phyloP scores from a whole-genome alignment of 1,140 invertebrate species.

The Tribolium castaneum region DNA sequence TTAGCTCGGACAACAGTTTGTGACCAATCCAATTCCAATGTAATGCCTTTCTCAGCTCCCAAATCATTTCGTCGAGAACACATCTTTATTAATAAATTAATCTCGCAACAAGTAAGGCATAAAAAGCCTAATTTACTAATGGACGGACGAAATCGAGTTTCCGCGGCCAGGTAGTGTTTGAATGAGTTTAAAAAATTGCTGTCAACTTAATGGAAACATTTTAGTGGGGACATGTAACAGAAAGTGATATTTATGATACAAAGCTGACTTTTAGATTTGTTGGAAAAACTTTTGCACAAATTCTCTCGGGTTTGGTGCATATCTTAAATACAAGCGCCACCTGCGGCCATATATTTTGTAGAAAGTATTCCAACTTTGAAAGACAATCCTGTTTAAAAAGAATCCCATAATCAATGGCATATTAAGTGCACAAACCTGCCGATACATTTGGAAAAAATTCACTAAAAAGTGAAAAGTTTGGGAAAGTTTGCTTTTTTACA shows the following conservation, averaged over 20 bases:
- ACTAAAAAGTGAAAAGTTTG: conserved; percentile 1
- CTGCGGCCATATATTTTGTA: conserved; percentile 39
- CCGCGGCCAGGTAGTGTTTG: no score
- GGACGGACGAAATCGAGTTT: no score
- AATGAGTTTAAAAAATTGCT: background rate
- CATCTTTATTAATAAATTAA: conserved; percentile 36
- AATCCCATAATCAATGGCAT: conserved; percentile 33
- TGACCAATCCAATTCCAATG: conserved; percentile 24
- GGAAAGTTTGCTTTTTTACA: conserved; percentile 14
- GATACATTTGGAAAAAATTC: background rate
- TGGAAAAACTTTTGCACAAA: conserved; percentile 43
- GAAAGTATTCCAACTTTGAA: conserved; percentile 38
- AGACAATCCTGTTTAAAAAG: conserved; percentile 38
- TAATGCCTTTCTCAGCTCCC: conserved; percentile 22
- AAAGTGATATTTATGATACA: conserved; percentile 39
- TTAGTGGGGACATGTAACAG: conserved; percentile 9
- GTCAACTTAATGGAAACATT: background rate
- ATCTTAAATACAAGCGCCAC: conserved; percentile 41
- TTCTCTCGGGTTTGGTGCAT: conserved; percentile 42
- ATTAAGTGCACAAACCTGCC: conserved; percentile 14
- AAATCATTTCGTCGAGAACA: conserved; percentile 16
- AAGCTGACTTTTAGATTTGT: conserved; percentile 42
- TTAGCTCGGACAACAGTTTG: conserved; percentile 34
- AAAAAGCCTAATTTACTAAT: no score
- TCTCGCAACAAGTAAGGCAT: background rate